Percentiles rank a stretch among this genome's conserved stretches.
Conservation (phyloP, 2,113 vertebrate genomes). For the Toxotes chatareus region DNA sequence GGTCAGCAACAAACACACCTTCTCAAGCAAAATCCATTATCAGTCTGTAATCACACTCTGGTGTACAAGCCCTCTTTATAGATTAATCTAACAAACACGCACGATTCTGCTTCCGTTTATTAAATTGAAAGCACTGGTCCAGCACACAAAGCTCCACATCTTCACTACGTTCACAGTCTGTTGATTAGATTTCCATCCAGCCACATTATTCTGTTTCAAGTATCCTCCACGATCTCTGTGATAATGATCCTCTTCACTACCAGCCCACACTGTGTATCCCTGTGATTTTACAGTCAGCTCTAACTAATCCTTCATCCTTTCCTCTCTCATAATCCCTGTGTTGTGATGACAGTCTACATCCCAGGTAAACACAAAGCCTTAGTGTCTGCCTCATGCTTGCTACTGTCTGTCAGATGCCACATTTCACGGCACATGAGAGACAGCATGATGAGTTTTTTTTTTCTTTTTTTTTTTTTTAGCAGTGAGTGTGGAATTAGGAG, state of each 20-base stretch:
- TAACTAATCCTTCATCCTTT: conserved; percentile 73
- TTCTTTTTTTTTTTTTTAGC: neutral
- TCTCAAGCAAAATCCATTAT: too few species aligned
- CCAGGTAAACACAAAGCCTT: conserved; percentile 84
- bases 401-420: conserved; percentile 40
- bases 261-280: conserved; percentile 6
- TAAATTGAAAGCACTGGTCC: neutral
- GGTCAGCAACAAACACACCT: conserved; percentile 80
- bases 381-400: conserved; percentile 73
- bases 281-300: conserved; percentile 50
- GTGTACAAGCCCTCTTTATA: neutral
- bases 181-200: conserved; percentile 20
- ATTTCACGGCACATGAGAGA: neutral
- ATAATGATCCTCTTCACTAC: neutral
- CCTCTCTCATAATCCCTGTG: conserved; percentile 73
- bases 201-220: conserved; percentile 16
- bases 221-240: neutral
- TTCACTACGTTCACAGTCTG: neutral
- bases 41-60: neutral
- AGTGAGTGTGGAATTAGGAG: neutral
- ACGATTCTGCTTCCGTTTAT: conserved; percentile 4
- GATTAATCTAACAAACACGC: neutral
- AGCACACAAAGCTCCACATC: neutral
- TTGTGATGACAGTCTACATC: conserved; percentile 87
- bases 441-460: neutral